Evolutionary conservation across 2,888 invertebrate genomes (phyloP), one percentile per base, ranked within the genome.

Genomic region (Coelogynopora nodosa): DNA sequence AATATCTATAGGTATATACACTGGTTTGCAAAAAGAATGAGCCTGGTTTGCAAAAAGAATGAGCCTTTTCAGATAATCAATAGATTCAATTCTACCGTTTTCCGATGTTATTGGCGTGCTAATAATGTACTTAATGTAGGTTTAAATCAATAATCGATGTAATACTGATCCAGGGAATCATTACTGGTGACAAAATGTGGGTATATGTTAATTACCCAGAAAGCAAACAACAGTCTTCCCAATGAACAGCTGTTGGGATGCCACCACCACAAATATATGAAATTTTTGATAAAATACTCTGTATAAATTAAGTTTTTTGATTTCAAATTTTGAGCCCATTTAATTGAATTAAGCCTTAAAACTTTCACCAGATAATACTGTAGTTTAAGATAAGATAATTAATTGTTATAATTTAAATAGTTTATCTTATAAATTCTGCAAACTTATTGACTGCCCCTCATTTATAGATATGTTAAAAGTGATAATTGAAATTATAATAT

Each of bases 171-270:
- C 67, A 2, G 29, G 84, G 67, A 26, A 84, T 84, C 31, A 31
- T 84, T 67, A 84, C 49, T 84, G 84, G 84, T 84, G 84, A 84
- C 67, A 31, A 84, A 31, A 84, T 27, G 49, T 84, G 30, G 31
- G 84, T 84, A 67, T 84, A 84, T 67, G 31, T 31, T 84, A 23
- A 49, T 84, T 30, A 84, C 31, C 84, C 31, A 30, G 82, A 82
- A 30, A 82, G 82, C 82, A 82, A 82, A 30, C 23, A 82, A 30
- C 82, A 82, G 27, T 82, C 82, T 10, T 29, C 82, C 26, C 82
- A 82, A 30, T 82, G 82, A 28, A 82, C 82, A 49, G 49, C 49
- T 49, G 49, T 10, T 49, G 49, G n/a, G 49, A 49, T 49, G 49
- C 18, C 49, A 49, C 49, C 18, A 49, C 49, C 18, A 10, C 49